A percentile compares a stretch with the other conserved stretches of the same genome.
These are phyloP conservation scores for Tinamus major DNA, from an alignment of 2,797 vertebrate species.

Conservation along the genomic window DNA sequence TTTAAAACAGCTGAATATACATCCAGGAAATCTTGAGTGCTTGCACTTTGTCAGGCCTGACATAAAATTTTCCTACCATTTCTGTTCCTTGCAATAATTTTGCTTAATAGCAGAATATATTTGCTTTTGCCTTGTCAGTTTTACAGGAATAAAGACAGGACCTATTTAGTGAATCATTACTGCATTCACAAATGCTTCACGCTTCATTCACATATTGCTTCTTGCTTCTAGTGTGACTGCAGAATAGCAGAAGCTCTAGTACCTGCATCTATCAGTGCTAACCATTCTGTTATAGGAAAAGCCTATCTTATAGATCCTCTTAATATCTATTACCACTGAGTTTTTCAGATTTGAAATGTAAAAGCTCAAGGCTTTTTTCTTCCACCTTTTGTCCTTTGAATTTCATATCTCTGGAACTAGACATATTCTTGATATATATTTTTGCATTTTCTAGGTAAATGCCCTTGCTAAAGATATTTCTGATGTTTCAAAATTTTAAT, in stretches of 20 bases:
- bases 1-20: not conserved
- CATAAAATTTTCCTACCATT: not conserved
- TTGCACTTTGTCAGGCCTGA: not conserved
- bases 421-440: constrained; percentile 27
- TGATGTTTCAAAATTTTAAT: constrained; percentile 37
- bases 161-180: not conserved
- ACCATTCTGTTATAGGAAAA: not conserved
- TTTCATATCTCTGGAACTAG: not conserved
- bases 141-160: not conserved
- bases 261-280: not conserved
- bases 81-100: not conserved
- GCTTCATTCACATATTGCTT: not conserved
- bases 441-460: constrained; percentile 33
- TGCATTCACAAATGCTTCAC: not conserved
- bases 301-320: not conserved
- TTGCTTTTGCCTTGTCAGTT: not conserved
- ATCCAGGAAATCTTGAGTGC: not conserved
- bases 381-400: not conserved
- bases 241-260: not conserved
- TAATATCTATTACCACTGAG: not conserved
- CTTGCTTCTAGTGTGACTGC: not conserved
- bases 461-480: constrained; percentile 19
- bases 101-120: not conserved
- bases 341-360: not conserved
- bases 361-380: not conserved